Evolutionary conservation across 2,888 invertebrate species (phyloP), one percentile per base, ranked within the genome.

Genomic region (Leptopilina syphax): DNA sequence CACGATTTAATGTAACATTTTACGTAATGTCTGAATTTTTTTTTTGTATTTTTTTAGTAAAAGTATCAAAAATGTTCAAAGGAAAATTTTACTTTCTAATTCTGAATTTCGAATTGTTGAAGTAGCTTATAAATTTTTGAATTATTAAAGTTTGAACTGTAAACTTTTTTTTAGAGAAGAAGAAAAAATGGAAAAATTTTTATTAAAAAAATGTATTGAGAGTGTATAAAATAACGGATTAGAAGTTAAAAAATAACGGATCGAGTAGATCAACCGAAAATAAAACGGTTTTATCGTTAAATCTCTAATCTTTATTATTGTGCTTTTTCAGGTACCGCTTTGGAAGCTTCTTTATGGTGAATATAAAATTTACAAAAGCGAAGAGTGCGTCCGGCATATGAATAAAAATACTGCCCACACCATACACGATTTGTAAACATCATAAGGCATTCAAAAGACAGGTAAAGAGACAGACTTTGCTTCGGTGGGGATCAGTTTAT

Each of bases 401-500:
- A 27, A 27, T 12, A 73, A 34, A 57, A 73, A 34, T 57, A 57
- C 54, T 73, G 73, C 54, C 73, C 73, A 73, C 34, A 57, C 73
- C n/a, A 79, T 80, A 83, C 80, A 81, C 81, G 76, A 73, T 82
- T 82, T 83, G 85, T 88, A 88, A 88, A 89, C 86, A 87, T 86
- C 88, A 88, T 89, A 86, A 34, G 87, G 85, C 83, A 57, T 54
- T 54, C 73, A 73, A 82, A 34, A 79, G 81, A 78, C 87, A 88
- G 87, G 89, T 89, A 90, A 90, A 89, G 88, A 88, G 88, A 85
- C 86, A 82, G 84, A 80, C 81, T 80, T 82, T 65, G 70, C 80
- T 60, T 83, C 86, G 89, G 91, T 90, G 90, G 91, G 90, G 92
- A 91, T 90, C 88, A 90, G 91, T 92, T 92, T 92, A 92, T 91